Conservation (phyloP, 2,113 vertebrate species). For the Lophura nycthemera region DNA sequence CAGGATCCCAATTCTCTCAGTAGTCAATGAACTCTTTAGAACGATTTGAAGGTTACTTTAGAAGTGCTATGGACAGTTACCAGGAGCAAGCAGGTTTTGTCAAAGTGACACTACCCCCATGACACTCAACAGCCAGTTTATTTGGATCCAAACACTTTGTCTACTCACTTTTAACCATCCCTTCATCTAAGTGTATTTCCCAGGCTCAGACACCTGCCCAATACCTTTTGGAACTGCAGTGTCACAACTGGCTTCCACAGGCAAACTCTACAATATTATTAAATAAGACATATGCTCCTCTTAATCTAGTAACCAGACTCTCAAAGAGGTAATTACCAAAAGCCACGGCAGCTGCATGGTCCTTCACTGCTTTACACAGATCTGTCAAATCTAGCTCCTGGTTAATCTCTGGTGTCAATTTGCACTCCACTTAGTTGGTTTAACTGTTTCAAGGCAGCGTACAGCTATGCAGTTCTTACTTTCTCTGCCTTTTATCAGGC, state of each 20-base stretch:
- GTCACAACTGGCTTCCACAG: not conserved
- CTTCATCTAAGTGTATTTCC: not conserved
- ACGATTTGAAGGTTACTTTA: not conserved
- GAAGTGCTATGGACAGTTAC: fast-evolving
- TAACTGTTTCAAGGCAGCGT: not conserved
- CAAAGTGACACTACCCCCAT: fast-evolving
- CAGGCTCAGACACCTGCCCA: not conserved
- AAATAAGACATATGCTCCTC: not conserved
- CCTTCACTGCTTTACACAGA: not conserved
- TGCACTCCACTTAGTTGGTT: not conserved
- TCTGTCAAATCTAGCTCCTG: not conserved
- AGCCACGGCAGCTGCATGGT: not conserved
- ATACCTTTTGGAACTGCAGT: not conserved
- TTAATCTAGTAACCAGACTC: not conserved
- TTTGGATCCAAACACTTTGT: not conserved
- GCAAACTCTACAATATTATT: not conserved
- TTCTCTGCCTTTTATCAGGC: not conserved
- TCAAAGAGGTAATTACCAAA: not conserved
- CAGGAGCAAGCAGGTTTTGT: not conserved
- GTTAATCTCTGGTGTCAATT: not conserved
- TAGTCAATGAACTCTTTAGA: not conserved
- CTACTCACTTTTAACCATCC: not conserved
- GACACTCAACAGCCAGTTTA: not conserved
- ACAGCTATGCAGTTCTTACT: fast-evolving
- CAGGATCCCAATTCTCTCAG: not conserved